phyloP scores from a whole-genome alignment of 2,797 vertebrate species.

The Tokudaia muenninki region DNA sequence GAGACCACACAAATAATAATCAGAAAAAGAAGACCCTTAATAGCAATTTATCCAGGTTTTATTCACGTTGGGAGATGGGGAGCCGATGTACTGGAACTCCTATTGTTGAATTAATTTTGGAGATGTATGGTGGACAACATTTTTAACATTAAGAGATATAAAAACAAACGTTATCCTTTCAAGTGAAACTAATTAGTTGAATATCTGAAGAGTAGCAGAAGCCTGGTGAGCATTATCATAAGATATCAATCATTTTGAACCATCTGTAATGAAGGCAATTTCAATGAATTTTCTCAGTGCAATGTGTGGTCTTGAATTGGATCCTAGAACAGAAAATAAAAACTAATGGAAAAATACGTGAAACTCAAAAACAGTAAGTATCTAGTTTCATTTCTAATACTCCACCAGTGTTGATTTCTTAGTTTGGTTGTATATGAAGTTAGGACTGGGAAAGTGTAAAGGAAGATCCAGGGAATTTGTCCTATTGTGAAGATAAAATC shows the following conservation, averaged over 20 bases:
- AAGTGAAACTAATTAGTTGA: slow-evolving; percentile 57
- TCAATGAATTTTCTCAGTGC: slow-evolving; percentile 38
- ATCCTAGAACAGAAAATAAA: slow-evolving; percentile 23
- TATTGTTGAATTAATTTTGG: not conserved
- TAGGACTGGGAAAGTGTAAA: not conserved
- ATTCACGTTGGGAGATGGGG: not conserved
- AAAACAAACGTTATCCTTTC: slow-evolving; percentile 37
- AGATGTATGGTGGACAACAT: not conserved
- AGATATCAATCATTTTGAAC: slow-evolving; percentile 43
- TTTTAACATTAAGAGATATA: slow-evolving; percentile 55
- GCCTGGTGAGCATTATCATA: not conserved
- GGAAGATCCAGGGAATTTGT: not conserved
- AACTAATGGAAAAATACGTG: not conserved
- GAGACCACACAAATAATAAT: not conserved
- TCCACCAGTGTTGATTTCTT: not conserved
- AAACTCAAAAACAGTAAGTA: not conserved
- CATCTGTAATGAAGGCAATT: not conserved
- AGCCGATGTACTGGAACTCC: not conserved
- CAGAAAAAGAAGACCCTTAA: slow-evolving; percentile 28
- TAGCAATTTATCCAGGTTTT: not conserved
- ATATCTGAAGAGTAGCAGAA: slow-evolving; percentile 48
- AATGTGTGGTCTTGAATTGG: not conserved
- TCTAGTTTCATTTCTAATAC: slow-evolving; percentile 31
- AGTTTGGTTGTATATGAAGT: slow-evolving; percentile 16
- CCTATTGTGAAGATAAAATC: not conserved